Evolutionary conservation across 2,797 vertebrate genomes (phyloP), one percentile per base, ranked within the genome.

Genomic region (Pangasius sanitwongsei): DNA sequence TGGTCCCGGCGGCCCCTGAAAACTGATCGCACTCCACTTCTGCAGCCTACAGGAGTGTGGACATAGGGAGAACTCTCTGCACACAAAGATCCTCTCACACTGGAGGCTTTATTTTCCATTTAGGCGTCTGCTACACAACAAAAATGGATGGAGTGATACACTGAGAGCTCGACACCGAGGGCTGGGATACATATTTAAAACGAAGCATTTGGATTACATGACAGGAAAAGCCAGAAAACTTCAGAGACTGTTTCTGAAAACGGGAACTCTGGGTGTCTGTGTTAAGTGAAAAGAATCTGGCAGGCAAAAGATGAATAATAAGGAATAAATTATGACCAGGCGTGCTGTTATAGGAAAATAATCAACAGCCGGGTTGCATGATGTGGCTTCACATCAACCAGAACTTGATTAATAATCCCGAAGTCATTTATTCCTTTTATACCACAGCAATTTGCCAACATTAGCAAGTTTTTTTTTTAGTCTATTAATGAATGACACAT

Each of bases 1-100:
- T 92, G 92, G 92, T 90, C 92, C 91, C 57, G 86, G 87, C 78
- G 86, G 87, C 85, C 78, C 83, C 75, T 90, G 89, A 87, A 88
- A 90, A 80, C 77, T 20, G 67, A 92, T 95, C 92, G 50, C 48
- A n/a, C 88, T 82, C 93, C 88, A 92, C 85, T 94, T 93, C 92
- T 87, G 55, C 85, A 65, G 83, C 74, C 34, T 83, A 83, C 75
- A 88, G 37, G 41, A 87, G 86, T 65, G 86, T 44, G 78, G 70
- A 81, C 75, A 74, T 48, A 63, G 72, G 41, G 41, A 63, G 77
- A 55, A 44, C 55, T 61, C 44, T 28, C 61, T n/a, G 70, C 63
- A 83, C 82, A 89, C 88, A 91, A 88, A 80, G 88, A 85, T 90
- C 86, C 59, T 87, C 81, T 87, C 55, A 87, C 89, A 87, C 65